These are phyloP conservation scores for Tragulus kanchil DNA, from an alignment of 2,113 vertebrate genomes.

Conservation along the genomic window DNA sequence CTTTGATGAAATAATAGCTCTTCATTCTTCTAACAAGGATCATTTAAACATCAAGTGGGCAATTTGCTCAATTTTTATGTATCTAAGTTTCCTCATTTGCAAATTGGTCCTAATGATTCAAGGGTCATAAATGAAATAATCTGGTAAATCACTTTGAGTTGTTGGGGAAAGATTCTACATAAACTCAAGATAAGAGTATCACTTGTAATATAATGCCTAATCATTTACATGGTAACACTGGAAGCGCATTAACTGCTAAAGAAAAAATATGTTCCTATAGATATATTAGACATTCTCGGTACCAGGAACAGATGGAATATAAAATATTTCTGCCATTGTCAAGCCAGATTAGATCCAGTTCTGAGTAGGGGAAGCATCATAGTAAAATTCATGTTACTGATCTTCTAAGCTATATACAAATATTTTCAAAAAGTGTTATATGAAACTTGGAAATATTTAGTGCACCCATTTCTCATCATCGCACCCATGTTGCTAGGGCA, in stretches of 20 bases:
- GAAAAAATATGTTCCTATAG: neutral
- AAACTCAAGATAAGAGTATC: neutral
- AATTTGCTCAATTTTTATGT: conserved; percentile 52
- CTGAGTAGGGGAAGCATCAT: neutral
- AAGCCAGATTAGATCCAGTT: conserved; percentile 41
- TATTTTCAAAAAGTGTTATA: neutral
- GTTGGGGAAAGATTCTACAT: neutral
- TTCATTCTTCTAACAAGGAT: conserved; percentile 20
- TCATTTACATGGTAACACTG: conserved; percentile 3
- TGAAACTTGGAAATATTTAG: neutral
- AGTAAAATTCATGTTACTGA: neutral
- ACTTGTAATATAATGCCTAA: conserved; percentile 22
- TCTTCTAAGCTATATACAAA: neutral
- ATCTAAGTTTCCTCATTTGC: conserved; percentile 42
- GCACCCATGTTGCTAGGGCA: neutral
- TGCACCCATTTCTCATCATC: neutral
- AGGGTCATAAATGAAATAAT: conserved; percentile 44
- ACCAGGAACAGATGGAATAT: neutral
- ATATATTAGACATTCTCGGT: conserved; percentile 15
- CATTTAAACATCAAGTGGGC: conserved; percentile 47
- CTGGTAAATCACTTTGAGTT: conserved; percentile 35
- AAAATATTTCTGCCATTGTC: conserved; percentile 25
- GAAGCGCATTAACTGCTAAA: conserved; percentile 42
- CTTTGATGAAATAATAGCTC: conserved; percentile 33
- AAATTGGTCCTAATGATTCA: conserved; percentile 54